Evolutionary conservation across 2,113 vertebrate genomes (phyloP).

Genomic region (Limanda limanda): DNA sequence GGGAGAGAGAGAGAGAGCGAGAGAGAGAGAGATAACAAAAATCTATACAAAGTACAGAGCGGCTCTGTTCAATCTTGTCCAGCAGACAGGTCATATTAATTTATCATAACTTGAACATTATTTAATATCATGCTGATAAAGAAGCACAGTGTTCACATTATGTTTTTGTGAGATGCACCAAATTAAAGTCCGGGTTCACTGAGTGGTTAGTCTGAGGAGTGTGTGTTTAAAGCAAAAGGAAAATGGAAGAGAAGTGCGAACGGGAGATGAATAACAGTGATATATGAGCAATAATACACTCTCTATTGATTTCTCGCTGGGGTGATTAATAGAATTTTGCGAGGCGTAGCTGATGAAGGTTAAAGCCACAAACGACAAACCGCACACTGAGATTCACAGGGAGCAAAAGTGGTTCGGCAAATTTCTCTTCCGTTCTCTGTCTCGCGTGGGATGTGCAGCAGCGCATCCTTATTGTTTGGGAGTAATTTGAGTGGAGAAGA

Average conservation of each 20-base stretch:
- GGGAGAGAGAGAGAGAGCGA: neutral
- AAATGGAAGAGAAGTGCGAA: constrained; percentile 12
- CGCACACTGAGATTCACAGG: constrained; percentile 21
- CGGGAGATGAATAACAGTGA: constrained; percentile 65
- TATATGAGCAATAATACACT: constrained; percentile 63
- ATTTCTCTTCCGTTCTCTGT: constrained; percentile 38
- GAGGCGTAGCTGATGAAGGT: constrained; percentile 72
- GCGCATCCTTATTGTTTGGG: constrained; percentile 53
- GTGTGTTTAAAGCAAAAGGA: constrained; percentile 31
- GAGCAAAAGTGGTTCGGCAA: constrained; percentile 24
- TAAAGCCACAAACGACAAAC: constrained; percentile 45
- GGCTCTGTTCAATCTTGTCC: constrained; percentile 24
- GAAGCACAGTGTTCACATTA: constrained; percentile 18
- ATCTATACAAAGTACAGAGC: constrained; percentile 30
- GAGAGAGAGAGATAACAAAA: constrained; percentile 31
- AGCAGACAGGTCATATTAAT: constrained; percentile 43
- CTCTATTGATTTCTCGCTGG: constrained; percentile 74
- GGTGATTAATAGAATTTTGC: constrained; percentile 72
- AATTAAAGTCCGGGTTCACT: constrained; percentile 8
- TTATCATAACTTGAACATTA: constrained; percentile 31
- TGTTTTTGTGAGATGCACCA: constrained; percentile 7
- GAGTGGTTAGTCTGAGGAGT: neutral
- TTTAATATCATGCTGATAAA: constrained; percentile 35
- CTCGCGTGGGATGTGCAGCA: constrained; percentile 27
- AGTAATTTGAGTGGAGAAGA: constrained; percentile 58